These are phyloP conservation scores for Brachyhypopomus gauderio DNA, from an alignment of 2,113 vertebrate genomes.

Conservation along the genomic window DNA sequence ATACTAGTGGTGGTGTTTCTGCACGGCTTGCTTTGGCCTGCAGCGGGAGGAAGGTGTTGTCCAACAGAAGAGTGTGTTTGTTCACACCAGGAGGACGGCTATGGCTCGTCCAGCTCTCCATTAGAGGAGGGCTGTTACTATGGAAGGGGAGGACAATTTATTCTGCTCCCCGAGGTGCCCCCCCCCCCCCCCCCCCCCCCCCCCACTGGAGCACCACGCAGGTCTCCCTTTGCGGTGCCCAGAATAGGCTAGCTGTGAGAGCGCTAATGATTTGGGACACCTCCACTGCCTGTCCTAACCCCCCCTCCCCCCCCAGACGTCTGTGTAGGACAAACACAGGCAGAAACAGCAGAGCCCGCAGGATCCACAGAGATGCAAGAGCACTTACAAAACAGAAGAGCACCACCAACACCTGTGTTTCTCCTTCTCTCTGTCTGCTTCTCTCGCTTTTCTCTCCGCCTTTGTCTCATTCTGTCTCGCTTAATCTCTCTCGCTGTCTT, in stretches of 20 bases:
- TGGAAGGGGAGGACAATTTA: constrained; percentile 64
- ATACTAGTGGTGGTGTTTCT: constrained; percentile 53
- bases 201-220: constrained; percentile 49
- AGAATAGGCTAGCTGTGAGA: constrained; percentile 29
- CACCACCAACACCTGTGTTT: background rate
- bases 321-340: constrained; percentile 20
- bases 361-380: constrained; percentile 8
- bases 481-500: background rate
- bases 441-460: background rate
- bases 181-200: constrained; percentile 18
- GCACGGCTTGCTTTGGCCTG: constrained; percentile 46
- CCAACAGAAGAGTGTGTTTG: constrained; percentile 67
- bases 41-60: constrained; percentile 60
- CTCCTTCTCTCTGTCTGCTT: background rate
- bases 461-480: background rate
- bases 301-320: constrained; percentile 17
- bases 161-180: constrained; percentile 50
- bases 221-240: constrained; percentile 31
- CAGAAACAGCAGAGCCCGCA: constrained; percentile 28
- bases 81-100: constrained; percentile 59
- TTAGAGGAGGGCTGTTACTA: constrained; percentile 66
- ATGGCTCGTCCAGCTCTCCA: constrained; percentile 58
- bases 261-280: constrained; percentile 49
- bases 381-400: constrained; percentile 1
- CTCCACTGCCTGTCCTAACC: constrained; percentile 54